phyloP scores from a whole-genome alignment of 1,140 invertebrate species.

The Pentalonia nigronervosa region DNA sequence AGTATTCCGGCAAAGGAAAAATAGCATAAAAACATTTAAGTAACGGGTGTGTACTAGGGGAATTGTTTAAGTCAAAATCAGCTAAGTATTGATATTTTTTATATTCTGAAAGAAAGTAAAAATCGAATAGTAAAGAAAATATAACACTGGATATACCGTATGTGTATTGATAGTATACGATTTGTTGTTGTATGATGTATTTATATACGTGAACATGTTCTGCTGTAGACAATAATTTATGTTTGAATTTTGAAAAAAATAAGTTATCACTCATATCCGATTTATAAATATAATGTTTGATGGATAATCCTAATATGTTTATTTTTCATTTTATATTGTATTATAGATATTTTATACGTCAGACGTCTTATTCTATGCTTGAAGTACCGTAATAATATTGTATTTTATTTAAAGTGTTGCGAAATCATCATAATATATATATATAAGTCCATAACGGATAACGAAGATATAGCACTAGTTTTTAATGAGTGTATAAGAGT shows the following conservation, averaged over 20 bases:
- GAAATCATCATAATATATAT: not conserved
- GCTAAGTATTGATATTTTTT: not conserved
- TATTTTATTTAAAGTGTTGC: not conserved
- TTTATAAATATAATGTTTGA: not conserved
- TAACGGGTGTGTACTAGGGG: not conserved
- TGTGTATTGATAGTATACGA: not conserved
- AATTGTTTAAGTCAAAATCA: not conserved
- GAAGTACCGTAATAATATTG: not conserved
- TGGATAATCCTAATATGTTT: not conserved
- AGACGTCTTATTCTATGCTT: not conserved
- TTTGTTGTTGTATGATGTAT: not conserved
- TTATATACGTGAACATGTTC: not conserved
- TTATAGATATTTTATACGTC: not conserved
- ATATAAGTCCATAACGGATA: not conserved
- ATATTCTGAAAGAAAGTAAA: not conserved
- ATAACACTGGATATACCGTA: not conserved
- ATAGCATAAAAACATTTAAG: not conserved
- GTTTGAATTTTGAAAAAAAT: not conserved
- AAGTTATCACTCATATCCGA: not conserved
- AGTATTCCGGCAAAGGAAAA: not conserved
- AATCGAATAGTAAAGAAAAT: not conserved
- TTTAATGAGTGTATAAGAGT: not conserved
- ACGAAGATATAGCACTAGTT: not conserved
- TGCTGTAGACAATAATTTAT: not conserved
- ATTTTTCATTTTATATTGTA: not conserved